Percentiles rank a stretch among this genome's conserved stretches.
Evolutionary conservation across 2,888 invertebrate species (phyloP).

Genomic region (Drosophila picticornis): DNA sequence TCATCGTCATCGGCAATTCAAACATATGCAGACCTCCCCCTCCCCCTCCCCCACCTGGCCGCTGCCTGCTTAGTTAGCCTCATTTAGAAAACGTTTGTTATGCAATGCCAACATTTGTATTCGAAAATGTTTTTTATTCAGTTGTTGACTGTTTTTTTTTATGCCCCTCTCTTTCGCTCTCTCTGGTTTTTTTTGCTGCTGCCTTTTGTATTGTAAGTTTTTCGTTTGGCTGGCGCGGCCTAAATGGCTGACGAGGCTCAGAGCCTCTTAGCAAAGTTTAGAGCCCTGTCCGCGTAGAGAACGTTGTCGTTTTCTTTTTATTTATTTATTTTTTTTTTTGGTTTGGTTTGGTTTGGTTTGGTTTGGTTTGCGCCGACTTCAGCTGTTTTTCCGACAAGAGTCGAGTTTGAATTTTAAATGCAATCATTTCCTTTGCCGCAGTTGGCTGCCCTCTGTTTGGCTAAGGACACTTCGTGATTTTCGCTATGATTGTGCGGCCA

Average conservation of each 20-base stretch:
- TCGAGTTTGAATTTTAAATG: conserved; percentile 83
- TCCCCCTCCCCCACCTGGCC: not conserved
- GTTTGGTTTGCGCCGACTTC: conserved; percentile 67
- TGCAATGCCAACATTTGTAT: conserved; percentile 84
- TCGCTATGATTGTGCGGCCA: conserved; percentile 75
- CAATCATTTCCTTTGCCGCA: conserved; percentile 82
- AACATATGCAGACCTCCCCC: conserved; percentile 72
- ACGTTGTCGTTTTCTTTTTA: conserved; percentile 64
- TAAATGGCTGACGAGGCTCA: conserved; percentile 72
- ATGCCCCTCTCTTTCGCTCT: conserved; percentile 10
- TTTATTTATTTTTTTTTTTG: not conserved
- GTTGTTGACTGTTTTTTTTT: conserved; percentile 69
- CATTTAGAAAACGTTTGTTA: conserved; percentile 82
- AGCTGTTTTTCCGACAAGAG: conserved; percentile 69
- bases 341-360: not conserved
- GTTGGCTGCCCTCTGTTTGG: conserved; percentile 46
- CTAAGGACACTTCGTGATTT: conserved; percentile 78
- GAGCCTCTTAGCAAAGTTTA: conserved; percentile 42
- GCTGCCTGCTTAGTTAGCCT: conserved; percentile 79
- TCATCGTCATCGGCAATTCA: conserved; percentile 81
- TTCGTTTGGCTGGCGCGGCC: conserved; percentile 64
- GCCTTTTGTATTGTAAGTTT: conserved; percentile 60
- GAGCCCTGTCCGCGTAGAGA: conserved; percentile 40
- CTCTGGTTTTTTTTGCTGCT: conserved; percentile 13
- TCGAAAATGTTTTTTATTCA: conserved; percentile 81